Conservation (phyloP, 2,888 invertebrate genomes). For the Phyto melanocephala region DNA sequence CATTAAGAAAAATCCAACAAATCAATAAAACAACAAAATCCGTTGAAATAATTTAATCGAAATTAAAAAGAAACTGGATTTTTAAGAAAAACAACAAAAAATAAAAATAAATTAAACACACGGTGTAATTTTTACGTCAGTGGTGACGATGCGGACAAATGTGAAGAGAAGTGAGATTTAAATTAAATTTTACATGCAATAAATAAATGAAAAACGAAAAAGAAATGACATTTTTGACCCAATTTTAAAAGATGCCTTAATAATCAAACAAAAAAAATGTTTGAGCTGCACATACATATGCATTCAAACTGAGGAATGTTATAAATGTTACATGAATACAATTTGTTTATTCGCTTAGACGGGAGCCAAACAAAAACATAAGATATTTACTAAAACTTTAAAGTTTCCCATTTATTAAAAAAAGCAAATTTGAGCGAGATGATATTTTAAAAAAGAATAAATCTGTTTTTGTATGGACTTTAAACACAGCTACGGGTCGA, state of each 20-base stretch:
- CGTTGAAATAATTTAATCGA: slow-evolving; percentile 23
- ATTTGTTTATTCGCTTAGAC: not conserved
- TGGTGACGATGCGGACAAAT: not conserved
- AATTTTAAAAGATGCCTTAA: slow-evolving; percentile 26
- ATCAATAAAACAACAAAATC: not conserved
- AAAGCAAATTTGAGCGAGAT: too few relatives aligned
- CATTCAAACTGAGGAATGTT: not conserved
- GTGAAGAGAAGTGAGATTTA: not conserved
- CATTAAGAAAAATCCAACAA: not conserved
- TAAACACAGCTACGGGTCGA: too few relatives aligned
- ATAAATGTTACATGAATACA: not conserved
- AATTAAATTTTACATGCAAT: not conserved
- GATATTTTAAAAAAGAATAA: too few relatives aligned
- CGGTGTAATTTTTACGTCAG: slow-evolving; percentile 40
- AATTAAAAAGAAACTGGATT: slow-evolving; percentile 30
- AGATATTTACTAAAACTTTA: too few relatives aligned
- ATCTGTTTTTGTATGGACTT: too few relatives aligned
- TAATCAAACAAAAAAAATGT: not conserved
- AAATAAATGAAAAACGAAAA: slow-evolving; percentile 2
- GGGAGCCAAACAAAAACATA: too few relatives aligned
- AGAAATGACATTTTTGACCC: slow-evolving; percentile 28
- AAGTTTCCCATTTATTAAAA: too few relatives aligned
- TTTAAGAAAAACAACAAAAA: not conserved
- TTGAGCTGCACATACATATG: not conserved
- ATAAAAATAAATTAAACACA: not conserved